Evolutionary conservation across 2,113 vertebrate genomes (phyloP).

Genomic region (Todiramphus chloris): DNA sequence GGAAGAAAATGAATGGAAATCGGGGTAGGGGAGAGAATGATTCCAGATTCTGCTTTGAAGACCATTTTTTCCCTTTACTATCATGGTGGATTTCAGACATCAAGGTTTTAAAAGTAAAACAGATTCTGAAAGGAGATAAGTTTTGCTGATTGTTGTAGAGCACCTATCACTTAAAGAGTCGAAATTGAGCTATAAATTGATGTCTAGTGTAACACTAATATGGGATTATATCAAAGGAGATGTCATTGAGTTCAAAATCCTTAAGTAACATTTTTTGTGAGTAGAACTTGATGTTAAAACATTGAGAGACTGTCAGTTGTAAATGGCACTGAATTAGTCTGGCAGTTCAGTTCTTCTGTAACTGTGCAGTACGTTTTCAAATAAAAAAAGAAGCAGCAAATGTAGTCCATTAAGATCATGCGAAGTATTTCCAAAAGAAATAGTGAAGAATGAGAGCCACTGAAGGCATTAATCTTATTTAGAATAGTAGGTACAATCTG

Average conservation of each 20-base stretch:
- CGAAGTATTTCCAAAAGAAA: not conserved
- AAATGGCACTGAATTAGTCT: not conserved
- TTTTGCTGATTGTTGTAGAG: not conserved
- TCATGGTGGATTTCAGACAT: not conserved
- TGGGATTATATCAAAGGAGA: not conserved
- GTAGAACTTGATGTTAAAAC: not conserved
- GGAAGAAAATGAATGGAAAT: not conserved
- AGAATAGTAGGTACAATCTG: slow-evolving; percentile 31
- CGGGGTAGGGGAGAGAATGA: not conserved
- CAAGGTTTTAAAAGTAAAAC: not conserved
- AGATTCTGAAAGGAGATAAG: not conserved
- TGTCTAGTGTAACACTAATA: not conserved
- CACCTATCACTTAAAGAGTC: rapidly evolving
- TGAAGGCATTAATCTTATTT: slow-evolving; percentile 39
- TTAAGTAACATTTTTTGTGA: not conserved
- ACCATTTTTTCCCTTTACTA: not conserved
- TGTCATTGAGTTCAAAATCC: not conserved
- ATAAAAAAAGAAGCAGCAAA: not conserved
- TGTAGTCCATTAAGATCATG: not conserved
- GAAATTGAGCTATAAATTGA: not conserved
- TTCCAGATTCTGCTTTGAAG: not conserved
- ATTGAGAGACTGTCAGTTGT: not conserved
- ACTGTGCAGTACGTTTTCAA: rapidly evolving
- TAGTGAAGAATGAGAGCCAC: not conserved
- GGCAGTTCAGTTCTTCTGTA: not conserved